These are phyloP conservation scores for Ariopsis seemanni DNA, from an alignment of 2,113 vertebrate species.

Conservation along the genomic window DNA sequence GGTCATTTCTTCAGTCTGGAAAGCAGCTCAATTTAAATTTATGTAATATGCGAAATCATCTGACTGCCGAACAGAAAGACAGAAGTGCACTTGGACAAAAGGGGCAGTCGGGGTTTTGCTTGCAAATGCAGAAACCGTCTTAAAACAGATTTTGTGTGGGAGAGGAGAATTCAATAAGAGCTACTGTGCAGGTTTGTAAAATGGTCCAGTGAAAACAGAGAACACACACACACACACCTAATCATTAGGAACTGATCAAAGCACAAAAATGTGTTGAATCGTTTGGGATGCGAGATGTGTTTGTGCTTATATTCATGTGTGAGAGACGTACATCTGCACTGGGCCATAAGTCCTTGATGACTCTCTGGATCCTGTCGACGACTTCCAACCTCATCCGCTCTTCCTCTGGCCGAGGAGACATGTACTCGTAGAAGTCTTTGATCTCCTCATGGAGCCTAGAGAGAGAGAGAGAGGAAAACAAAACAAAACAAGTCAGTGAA, in stretches of 20 bases:
- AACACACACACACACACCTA: background rate
- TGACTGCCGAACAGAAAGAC: background rate
- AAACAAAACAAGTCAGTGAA: background rate
- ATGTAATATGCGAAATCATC: background rate
- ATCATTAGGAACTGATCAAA: background rate
- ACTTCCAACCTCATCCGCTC: slow-evolving; percentile 96
- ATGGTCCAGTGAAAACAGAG: background rate
- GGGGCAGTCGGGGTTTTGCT: background rate
- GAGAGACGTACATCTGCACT: slow-evolving; percentile 81
- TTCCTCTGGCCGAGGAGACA: slow-evolving; percentile 93
- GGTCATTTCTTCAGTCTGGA: background rate
- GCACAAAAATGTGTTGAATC: background rate
- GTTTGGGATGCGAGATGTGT: background rate
- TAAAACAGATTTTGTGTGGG: slow-evolving; percentile 14
- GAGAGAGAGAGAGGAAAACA: background rate
- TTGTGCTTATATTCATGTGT: background rate
- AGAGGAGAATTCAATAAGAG: slow-evolving; percentile 4
- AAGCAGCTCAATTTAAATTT: background rate
- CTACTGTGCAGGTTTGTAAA: background rate
- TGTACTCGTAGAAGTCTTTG: slow-evolving; percentile 93
- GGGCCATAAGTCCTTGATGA: slow-evolving; percentile 96
- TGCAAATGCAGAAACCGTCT: background rate
- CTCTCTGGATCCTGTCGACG: slow-evolving; percentile 90
- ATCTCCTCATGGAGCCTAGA: slow-evolving; percentile 95
- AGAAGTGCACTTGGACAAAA: background rate